Evolutionary conservation across 2,113 vertebrate species (phyloP), one percentile per base, ranked within the genome.

Genomic region (Australoheros scitulus): DNA sequence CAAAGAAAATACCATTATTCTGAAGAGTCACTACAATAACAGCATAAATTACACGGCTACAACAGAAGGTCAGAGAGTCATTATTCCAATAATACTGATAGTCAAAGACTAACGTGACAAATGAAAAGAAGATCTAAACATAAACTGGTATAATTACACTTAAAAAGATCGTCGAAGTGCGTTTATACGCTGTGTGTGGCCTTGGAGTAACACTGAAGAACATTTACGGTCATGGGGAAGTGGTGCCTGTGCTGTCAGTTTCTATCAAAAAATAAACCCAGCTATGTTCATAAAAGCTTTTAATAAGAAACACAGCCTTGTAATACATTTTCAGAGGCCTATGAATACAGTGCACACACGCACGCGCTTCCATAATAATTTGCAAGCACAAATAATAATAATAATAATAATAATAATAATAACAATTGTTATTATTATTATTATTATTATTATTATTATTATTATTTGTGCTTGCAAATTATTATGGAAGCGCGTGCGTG

Each of bases 41-140:
- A 50, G 41, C 14, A 11, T 78, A 13, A 63, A 64, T 76, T 61
- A 59, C 8, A 29, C 38, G n/a, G 17, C 15, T n/a, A 14, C 34
- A 8, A 11, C 29, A 32, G 17, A 57, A 77, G 75, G 38, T 41
- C 24, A 60, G 10, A 6, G 24, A 24, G 43, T 52, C 24, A 32
- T 72, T 72, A 72, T 70, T 70, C 64, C 20, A 72, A 72, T 72
- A 72, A 72, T 20, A 11, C 10, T 17, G 43, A 72, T 72, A 52
- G 22, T 20, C 22, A 50, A 50, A 70, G 47, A 50, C 15, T 43
- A 70, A 50, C 50, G 64, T 50, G 64, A 15, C 41, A 41, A 76
- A 58, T 58, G 26, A 41, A 76, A 60, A 41, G 17, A 29, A 60
- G 52, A 75, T n/a, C 26, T 75, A 56, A 75, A 36, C 70, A 56